Evolutionary conservation across 2,113 vertebrate species (phyloP).

Genomic region (Hippolais icterina): DNA sequence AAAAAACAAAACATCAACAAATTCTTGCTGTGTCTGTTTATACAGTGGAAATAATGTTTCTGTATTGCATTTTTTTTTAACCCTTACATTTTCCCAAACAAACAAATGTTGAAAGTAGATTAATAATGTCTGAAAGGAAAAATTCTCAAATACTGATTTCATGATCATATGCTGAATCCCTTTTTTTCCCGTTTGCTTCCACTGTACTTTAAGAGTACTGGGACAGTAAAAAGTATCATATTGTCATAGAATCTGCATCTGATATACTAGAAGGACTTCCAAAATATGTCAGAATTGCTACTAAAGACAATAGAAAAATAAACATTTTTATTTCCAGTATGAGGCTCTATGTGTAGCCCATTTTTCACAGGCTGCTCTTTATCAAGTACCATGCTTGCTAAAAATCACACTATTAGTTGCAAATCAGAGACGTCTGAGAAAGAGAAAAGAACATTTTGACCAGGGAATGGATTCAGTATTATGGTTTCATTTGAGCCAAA

Average conservation of each 20-base stretch:
- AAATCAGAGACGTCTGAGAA: neutral
- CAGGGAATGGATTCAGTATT: neutral
- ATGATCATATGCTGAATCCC: neutral
- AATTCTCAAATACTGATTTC: neutral
- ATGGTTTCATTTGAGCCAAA: neutral
- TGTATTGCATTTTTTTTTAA: neutral
- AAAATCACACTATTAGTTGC: neutral
- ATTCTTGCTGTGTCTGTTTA: neutral
- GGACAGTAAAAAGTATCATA: neutral
- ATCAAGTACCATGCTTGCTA: neutral
- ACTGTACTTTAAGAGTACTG: neutral
- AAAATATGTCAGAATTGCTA: neutral
- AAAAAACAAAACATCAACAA: neutral
- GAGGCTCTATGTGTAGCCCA: neutral
- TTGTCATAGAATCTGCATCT: neutral
- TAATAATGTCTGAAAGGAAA: neutral
- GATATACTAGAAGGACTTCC: neutral
- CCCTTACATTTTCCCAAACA: neutral
- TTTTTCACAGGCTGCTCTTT: neutral
- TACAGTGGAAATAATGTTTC: neutral
- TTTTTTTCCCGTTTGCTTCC: neutral
- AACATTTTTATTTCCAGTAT: neutral
- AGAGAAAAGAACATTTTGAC: neutral
- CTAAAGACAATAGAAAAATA: neutral
- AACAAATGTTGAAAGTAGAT: neutral